Evolutionary conservation across 2,113 vertebrate species (phyloP).

Genomic region (Isichthys henryi): DNA sequence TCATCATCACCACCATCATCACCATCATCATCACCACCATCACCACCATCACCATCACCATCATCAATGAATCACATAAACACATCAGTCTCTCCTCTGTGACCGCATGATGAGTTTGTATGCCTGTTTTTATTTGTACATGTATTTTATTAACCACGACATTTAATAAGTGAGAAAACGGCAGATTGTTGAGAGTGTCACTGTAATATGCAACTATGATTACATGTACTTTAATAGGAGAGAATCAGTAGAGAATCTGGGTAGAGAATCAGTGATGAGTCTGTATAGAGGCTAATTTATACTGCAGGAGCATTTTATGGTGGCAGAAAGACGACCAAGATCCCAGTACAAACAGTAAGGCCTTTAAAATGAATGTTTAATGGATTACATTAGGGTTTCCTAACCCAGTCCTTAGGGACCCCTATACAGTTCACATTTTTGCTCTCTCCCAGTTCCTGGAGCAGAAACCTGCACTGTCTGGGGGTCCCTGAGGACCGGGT

Average conservation of each 20-base stretch:
- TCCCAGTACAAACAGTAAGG: neutral
- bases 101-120: too few relatives aligned
- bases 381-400: neutral
- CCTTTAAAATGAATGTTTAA: neutral
- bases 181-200: neutral
- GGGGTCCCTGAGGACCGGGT: neutral
- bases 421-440: neutral
- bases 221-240: neutral
- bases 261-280: neutral
- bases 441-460: neutral
- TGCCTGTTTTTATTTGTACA: neutral
- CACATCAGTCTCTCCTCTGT: neutral
- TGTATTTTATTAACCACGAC: neutral
- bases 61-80: neutral
- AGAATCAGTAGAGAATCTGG: too few relatives aligned
- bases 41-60: neutral
- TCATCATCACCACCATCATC: rapidly evolving
- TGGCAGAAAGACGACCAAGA: neutral
- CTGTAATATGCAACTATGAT: neutral
- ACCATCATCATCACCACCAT: neutral
- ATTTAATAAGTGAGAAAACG: neutral
- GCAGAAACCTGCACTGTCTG: neutral
- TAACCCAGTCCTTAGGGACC: neutral
- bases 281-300: neutral
- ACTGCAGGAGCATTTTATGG: neutral